Conservation (phyloP, 2,888 invertebrate genomes). For the Watsonalla binaria region DNA sequence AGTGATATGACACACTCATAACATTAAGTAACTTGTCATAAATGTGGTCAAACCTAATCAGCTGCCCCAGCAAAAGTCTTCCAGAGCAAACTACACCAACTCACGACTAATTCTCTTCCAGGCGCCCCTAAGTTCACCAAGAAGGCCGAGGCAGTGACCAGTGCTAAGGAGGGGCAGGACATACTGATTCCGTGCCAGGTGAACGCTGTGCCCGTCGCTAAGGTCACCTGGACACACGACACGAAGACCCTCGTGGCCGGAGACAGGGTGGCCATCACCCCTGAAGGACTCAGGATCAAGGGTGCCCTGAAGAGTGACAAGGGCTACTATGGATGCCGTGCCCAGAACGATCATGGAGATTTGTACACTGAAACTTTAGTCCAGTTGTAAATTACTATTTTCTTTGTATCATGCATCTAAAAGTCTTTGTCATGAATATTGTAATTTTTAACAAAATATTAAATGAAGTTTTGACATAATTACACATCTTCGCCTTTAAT, state of each 20-base stretch:
- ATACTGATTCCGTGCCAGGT: slow-evolving; percentile 14
- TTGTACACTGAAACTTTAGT: slow-evolving; percentile 21
- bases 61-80: too few species aligned
- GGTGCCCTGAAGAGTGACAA: slow-evolving; percentile 18
- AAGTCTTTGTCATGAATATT: slow-evolving; percentile 5
- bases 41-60: too few species aligned
- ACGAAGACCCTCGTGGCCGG: neutral
- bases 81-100: neutral
- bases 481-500: too few species aligned
- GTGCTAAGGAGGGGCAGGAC: slow-evolving; percentile 7
- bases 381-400: neutral
- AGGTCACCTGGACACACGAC: neutral
- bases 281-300: slow-evolving; percentile 20
- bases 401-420: neutral
- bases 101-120: slow-evolving; percentile 6
- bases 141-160: slow-evolving; percentile 15
- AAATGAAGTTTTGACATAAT: too few species aligned
- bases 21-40: too few species aligned
- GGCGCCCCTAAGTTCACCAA: slow-evolving; percentile 18
- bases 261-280: slow-evolving; percentile 16
- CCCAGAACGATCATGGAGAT: slow-evolving; percentile 20
- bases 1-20: too few species aligned
- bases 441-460: too few species aligned
- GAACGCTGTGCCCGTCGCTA: neutral
- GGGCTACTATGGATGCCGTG: slow-evolving; percentile 33